Conservation (phyloP, 37 sponge, comb jelly and placozoan species). For the Oopsacas minuta region DNA sequence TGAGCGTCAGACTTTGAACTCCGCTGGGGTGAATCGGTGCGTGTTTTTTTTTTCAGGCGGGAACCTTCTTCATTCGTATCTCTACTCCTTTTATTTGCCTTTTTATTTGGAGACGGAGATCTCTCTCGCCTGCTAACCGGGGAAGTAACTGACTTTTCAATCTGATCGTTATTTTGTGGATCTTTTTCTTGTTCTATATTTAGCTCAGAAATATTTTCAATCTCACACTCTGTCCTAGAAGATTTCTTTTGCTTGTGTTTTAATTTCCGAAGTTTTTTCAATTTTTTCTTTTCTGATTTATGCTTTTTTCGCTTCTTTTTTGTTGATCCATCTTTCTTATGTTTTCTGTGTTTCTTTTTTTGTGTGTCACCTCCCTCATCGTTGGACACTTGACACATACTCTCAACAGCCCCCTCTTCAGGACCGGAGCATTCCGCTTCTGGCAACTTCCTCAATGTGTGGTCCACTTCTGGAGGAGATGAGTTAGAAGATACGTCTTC, state of each 20-base stretch:
- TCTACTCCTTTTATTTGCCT: not conserved
- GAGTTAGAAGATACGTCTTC: not conserved
- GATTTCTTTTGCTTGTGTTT: not conserved
- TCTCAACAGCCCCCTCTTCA: not conserved
- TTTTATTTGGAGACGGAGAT: not conserved
- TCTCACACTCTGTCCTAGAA: not conserved
- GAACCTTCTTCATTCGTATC: not conserved
- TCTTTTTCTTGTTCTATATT: not conserved
- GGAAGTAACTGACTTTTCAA: not conserved
- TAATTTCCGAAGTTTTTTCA: not conserved
- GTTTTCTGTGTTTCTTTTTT: not conserved
- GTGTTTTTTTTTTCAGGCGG: not conserved
- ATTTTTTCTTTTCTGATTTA: conserved; percentile 2
- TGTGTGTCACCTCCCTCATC: not conserved
- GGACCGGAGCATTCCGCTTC: not conserved
- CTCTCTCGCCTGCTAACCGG: not conserved
- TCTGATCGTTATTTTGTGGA: not conserved
- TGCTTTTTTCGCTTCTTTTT: conserved; percentile 18
- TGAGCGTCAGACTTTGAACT: not conserved
- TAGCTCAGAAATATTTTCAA: not conserved
- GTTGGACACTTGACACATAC: not conserved
- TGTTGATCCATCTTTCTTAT: not conserved
- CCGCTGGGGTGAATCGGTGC: not conserved
- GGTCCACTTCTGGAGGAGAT: not conserved
- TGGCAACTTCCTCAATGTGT: not conserved